Conservation (phyloP, 2,113 vertebrate genomes). For the Dolichotis patagonum region DNA sequence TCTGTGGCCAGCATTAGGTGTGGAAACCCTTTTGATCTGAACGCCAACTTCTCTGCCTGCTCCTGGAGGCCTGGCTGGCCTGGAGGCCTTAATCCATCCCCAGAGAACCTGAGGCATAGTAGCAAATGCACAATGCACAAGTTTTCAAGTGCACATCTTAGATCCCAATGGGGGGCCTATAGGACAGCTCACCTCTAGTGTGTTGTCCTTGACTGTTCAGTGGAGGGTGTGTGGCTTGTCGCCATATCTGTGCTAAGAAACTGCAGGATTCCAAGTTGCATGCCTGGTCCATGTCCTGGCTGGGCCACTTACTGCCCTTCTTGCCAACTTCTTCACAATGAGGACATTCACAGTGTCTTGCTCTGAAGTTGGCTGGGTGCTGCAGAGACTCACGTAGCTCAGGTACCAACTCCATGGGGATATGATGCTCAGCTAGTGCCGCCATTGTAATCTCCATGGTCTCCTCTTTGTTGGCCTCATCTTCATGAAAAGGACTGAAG, state of each 20-base stretch:
- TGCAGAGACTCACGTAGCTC: fast-evolving
- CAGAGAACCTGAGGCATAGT: not conserved
- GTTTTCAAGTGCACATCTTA: too few relatives aligned
- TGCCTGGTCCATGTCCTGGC: fast-evolving
- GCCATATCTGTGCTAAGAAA: too few relatives aligned
- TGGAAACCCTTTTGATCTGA: not conserved
- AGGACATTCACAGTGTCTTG: not conserved
- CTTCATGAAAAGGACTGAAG: fast-evolving
- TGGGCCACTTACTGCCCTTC: not conserved
- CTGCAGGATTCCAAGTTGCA: fast-evolving
- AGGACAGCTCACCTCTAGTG: fast-evolving
- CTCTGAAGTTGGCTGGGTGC: not conserved
- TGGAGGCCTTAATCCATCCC: not conserved
- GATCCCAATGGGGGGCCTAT: not conserved
- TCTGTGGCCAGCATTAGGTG: too few relatives aligned
- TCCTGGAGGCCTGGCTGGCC: not conserved
- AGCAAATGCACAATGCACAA: not conserved
- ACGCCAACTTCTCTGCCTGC: not conserved
- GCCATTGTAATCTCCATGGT: fast-evolving
- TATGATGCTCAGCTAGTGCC: fast-evolving
- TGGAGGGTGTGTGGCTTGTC: not conserved
- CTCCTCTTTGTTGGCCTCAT: fast-evolving
- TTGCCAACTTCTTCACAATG: not conserved
- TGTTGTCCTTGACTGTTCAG: not conserved
- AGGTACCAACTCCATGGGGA: fast-evolving